Percentiles rank a stretch among this genome's conserved stretches.
Evolutionary conservation across 2,797 vertebrate species (phyloP).

Genomic region (Brachyalestes nurse): DNA sequence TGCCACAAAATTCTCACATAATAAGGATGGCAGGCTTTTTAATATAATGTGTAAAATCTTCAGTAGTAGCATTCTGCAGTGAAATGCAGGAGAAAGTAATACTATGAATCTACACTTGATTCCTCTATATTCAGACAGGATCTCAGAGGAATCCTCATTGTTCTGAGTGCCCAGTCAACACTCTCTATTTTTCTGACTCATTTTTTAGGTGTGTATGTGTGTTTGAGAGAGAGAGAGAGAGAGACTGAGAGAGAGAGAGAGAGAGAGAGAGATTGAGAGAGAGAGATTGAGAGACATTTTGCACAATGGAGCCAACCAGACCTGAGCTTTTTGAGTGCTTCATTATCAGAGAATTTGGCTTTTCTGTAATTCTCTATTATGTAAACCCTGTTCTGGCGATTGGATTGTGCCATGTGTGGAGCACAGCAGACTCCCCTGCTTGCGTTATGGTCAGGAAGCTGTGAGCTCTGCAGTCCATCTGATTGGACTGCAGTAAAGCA

Average conservation of each 20-base stretch:
- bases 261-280: constrained; percentile 49
- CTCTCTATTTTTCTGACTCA: background rate
- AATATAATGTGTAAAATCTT: too few species aligned
- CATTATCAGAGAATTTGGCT: constrained; percentile 47
- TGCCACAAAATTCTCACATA: too few species aligned
- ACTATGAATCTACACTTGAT: background rate
- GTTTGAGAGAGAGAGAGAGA: too few species aligned
- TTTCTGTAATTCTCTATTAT: constrained; percentile 56
- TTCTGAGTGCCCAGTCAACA: background rate
- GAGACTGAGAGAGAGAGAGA: too few species aligned
- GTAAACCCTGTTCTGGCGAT: constrained; percentile 49
- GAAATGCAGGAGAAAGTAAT: too few species aligned
- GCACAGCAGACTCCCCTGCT: constrained; percentile 42
- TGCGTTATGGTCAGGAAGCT: constrained; percentile 31
- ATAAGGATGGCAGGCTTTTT: too few species aligned
- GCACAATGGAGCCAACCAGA: background rate
- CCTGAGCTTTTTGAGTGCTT: constrained; percentile 7
- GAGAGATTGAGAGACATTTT: background rate
- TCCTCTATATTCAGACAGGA: background rate
- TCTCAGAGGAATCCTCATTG: background rate
- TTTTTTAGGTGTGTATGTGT: background rate
- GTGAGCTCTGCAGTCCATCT: constrained; percentile 43
- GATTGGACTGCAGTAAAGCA: constrained; percentile 54
- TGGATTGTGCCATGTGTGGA: constrained; percentile 59
- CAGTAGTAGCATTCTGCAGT: too few species aligned